Evolutionary conservation across 1,140 invertebrate genomes (phyloP).

Genomic region (Gonatopus flavifemur): DNA sequence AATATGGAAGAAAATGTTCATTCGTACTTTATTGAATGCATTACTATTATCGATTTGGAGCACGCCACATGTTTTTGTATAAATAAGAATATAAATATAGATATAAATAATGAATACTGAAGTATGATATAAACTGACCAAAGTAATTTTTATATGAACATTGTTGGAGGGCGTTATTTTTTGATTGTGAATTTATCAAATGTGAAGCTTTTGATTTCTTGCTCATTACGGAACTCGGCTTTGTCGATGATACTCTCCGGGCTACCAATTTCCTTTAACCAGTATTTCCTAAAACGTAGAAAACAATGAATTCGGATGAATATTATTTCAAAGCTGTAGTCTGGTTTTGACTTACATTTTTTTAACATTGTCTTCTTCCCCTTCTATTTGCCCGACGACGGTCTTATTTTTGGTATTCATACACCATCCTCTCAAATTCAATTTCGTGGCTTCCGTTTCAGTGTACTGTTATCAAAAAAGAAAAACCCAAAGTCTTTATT

Average conservation of each 20-base stretch:
- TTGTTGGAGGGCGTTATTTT: constrained; percentile 17
- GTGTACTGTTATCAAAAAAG: constrained; percentile 62
- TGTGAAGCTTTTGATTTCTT: constrained; percentile 46
- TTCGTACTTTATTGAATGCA: background rate
- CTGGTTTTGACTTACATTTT: constrained; percentile 63
- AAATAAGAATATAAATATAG: background rate
- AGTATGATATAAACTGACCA: too few relatives aligned
- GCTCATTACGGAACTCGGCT: constrained; percentile 67
- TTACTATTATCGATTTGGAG: background rate
- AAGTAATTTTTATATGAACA: background rate
- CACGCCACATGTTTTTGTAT: background rate
- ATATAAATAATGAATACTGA: too few relatives aligned
- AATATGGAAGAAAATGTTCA: too few relatives aligned
- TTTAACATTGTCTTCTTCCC: constrained; percentile 63
- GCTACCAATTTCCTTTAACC: constrained; percentile 69
- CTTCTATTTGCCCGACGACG: constrained; percentile 72
- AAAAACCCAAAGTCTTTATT: background rate
- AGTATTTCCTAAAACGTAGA: constrained; percentile 65
- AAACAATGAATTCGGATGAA: constrained; percentile 2
- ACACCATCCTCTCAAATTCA: constrained; percentile 74
- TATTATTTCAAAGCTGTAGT: constrained; percentile 1
- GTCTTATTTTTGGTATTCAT: constrained; percentile 73
- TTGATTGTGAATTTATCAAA: constrained; percentile 33
- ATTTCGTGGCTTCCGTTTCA: constrained; percentile 65
- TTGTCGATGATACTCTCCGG: constrained; percentile 69